A percentile compares a stretch with the other conserved stretches of the same genome.
phyloP scores from a whole-genome alignment of 2,888 invertebrate genomes.

The Blastobasis adustella region DNA sequence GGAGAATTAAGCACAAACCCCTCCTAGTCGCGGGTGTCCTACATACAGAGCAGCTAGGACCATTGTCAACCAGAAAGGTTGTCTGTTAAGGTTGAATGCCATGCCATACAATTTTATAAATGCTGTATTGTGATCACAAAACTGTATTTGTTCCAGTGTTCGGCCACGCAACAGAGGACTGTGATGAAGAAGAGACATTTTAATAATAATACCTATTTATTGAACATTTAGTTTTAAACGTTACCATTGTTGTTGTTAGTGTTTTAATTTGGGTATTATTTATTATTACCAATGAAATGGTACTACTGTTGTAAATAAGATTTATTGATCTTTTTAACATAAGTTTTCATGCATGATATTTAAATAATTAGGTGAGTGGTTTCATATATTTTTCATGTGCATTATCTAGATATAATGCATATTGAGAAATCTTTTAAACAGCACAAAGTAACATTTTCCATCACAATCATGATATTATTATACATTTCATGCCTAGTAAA shows the following conservation, averaged over 20 bases:
- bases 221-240: constrained; percentile 44
- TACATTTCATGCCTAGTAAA: constrained; percentile 13
- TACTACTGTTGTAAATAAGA: constrained; percentile 61
- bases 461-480: constrained; percentile 57
- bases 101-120: neutral
- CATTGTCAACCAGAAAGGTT: too few relatives aligned
- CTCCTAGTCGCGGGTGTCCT: too few relatives aligned
- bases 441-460: constrained; percentile 49
- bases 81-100: too few relatives aligned
- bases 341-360: constrained; percentile 52
- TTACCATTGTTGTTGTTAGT: constrained; percentile 67
- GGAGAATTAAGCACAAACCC: too few relatives aligned
- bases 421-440: constrained; percentile 46
- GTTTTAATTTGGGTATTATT: constrained; percentile 58
- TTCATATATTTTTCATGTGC: constrained; percentile 49
- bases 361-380: constrained; percentile 48
- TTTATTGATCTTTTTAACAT: constrained; percentile 38
- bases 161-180: constrained; percentile 90
- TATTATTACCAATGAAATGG: constrained; percentile 55
- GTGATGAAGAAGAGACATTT: constrained; percentile 90
- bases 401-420: constrained; percentile 65
- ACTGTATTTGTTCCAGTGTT: constrained; percentile 80
- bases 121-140: neutral
- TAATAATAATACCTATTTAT: constrained; percentile 57
- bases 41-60: too few relatives aligned